phyloP scores from a whole-genome alignment of 2,888 invertebrate genomes.

The Dorcus parallelipipedus region DNA sequence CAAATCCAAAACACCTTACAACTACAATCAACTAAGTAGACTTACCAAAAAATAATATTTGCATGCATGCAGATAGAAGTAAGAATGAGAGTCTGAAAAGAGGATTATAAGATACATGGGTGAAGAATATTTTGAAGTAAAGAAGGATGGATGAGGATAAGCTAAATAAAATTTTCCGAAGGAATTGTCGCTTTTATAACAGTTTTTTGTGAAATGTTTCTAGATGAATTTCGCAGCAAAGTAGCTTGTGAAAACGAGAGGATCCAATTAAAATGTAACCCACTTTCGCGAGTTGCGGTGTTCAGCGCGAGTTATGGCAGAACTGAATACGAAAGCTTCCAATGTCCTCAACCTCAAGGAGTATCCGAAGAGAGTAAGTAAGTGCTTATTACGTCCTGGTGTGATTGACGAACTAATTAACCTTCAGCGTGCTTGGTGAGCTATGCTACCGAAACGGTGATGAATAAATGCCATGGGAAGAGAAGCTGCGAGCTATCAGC shows the following conservation, averaged over 20 bases:
- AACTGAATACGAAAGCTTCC: constrained; percentile 81
- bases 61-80: too few species aligned
- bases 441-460: constrained; percentile 88
- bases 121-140: too few species aligned
- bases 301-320: constrained; percentile 91
- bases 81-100: too few species aligned
- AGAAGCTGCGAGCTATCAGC: constrained; percentile 75
- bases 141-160: too few species aligned
- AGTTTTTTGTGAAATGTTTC: constrained; percentile 32
- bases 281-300: constrained; percentile 83
- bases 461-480: constrained; percentile 65
- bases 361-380: constrained; percentile 85
- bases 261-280: constrained; percentile 82
- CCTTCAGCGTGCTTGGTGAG: constrained; percentile 78
- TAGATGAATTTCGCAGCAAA: constrained; percentile 92
- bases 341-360: constrained; percentile 81
- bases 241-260: constrained; percentile 90
- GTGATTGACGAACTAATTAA: constrained; percentile 1
- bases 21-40: too few species aligned
- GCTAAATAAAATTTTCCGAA: too few species aligned
- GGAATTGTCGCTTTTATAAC: too few species aligned
- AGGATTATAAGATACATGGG: too few species aligned
- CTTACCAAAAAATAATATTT: too few species aligned
- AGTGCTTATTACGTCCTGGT: constrained; percentile 4
- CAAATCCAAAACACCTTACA: background rate